These are phyloP conservation scores for Pachyseris speciosa DNA, from an alignment of 64 coral and sea anemone species.

Conservation along the genomic window DNA sequence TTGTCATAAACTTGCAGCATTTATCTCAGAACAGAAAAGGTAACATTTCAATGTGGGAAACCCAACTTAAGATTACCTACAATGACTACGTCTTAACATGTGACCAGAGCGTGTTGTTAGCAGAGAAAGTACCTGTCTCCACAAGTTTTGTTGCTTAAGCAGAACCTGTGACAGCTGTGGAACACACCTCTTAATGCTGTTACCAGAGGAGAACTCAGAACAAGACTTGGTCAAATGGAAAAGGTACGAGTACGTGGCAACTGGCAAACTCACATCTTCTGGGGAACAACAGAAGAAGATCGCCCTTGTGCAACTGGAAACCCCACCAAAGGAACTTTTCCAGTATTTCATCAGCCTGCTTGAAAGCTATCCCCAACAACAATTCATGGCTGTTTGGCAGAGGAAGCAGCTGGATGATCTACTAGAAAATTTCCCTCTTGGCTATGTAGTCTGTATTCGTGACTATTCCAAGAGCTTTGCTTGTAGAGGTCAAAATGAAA, in stretches of 20 bases:
- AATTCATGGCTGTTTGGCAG: conserved; percentile 32
- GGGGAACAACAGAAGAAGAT: conserved; percentile 52
- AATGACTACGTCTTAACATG: conserved; percentile 34
- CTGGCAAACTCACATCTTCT: conserved; percentile 27
- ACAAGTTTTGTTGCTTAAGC: conserved; percentile 33
- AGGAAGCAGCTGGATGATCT: conserved; percentile 35
- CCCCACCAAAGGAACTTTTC: not conserved
- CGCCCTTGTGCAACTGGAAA: conserved; percentile 19
- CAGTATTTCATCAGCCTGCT: conserved; percentile 37
- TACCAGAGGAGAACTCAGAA: not conserved
- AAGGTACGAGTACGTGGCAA: not conserved
- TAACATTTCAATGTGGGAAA: conserved; percentile 66
- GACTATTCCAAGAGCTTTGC: conserved; percentile 29
- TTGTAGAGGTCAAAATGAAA: conserved; percentile 28
- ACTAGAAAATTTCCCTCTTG: conserved; percentile 23
- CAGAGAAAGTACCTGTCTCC: not conserved
- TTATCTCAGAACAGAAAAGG: conserved; percentile 1
- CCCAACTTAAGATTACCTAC: conserved; percentile 41
- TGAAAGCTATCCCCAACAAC: conserved; percentile 24
- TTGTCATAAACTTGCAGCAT: conserved; percentile 22
- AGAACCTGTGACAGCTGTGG: conserved; percentile 40
- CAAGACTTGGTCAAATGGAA: conserved; percentile 29
- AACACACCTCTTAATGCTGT: not conserved
- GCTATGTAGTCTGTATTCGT: conserved; percentile 24
- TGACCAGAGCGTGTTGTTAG: not conserved